Percentiles rank a stretch among this genome's conserved stretches.
Evolutionary conservation across 2,888 invertebrate genomes (phyloP).

Genomic region (Patella depressa): DNA sequence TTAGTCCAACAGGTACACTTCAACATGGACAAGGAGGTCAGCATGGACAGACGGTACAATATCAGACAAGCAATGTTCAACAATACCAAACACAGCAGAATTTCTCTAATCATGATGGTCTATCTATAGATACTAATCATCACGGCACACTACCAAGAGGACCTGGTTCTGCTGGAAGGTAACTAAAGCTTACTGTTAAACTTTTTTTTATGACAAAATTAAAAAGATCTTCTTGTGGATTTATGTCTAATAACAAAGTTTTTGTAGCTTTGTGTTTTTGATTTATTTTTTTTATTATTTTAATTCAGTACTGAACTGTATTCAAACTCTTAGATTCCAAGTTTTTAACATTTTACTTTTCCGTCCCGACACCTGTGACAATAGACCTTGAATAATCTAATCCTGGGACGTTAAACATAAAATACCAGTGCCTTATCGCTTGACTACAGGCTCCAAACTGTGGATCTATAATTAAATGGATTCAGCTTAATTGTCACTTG

Average conservation of each 20-base stretch:
- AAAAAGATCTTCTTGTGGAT: no score
- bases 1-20: constrained; percentile 36
- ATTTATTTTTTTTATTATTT: no score
- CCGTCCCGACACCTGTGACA: no score
- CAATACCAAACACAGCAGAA: constrained; percentile 32
- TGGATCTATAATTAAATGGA: not conserved
- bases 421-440: not conserved
- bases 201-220: no score
- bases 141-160: constrained; percentile 46
- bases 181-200: not conserved
- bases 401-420: no score
- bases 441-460: not conserved
- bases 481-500: not conserved
- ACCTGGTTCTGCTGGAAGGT: constrained; percentile 62
- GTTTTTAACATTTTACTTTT: no score
- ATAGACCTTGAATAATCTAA: no score
- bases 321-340: no score
- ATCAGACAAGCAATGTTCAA: constrained; percentile 32
- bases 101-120: constrained; percentile 40
- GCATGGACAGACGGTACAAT: constrained; percentile 37
- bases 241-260: no score
- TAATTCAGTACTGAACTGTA: no score
- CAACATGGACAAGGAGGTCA: constrained; percentile 41
- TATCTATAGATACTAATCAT: constrained; percentile 60
- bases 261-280: no score